phyloP scores from a whole-genome alignment of 2,888 invertebrate species.

The Agrotis puta region DNA sequence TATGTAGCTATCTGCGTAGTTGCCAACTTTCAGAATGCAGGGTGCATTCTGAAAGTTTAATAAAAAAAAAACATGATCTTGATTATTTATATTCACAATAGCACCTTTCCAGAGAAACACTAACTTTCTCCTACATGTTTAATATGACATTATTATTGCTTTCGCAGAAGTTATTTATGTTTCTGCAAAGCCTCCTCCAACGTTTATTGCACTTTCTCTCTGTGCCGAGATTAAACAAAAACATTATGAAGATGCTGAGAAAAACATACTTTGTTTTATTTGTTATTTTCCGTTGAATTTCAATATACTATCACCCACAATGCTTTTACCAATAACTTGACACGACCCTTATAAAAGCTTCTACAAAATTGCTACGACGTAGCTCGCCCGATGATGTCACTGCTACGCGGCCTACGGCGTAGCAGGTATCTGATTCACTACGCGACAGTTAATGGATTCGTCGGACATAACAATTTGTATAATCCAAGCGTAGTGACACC shows the following conservation, averaged over 20 bases:
- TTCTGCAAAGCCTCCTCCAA: not conserved
- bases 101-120: conserved; percentile 4
- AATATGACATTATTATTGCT: conserved; percentile 9
- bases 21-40: not conserved
- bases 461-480: no score
- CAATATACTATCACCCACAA: not conserved
- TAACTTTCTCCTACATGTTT: not conserved
- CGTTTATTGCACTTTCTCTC: conserved; percentile 7
- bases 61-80: not conserved
- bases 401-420: conserved; percentile 27
- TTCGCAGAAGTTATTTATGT: conserved; percentile 16
- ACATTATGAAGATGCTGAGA: not conserved
- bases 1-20: no score
- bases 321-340: conserved; percentile 13
- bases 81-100: not conserved
- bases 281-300: not conserved
- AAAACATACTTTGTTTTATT: conserved; percentile 2
- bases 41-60: not conserved
- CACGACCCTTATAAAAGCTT: not conserved
- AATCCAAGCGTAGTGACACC: no score
- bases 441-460: not conserved
- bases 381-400: conserved; percentile 8
- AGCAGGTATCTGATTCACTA: not conserved
- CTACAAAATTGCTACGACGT: conserved; percentile 28
- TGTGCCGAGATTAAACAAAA: conserved; percentile 16